These are phyloP conservation scores for Zygaena filipendulae DNA, from an alignment of 2,888 invertebrate species.

Conservation along the genomic window DNA sequence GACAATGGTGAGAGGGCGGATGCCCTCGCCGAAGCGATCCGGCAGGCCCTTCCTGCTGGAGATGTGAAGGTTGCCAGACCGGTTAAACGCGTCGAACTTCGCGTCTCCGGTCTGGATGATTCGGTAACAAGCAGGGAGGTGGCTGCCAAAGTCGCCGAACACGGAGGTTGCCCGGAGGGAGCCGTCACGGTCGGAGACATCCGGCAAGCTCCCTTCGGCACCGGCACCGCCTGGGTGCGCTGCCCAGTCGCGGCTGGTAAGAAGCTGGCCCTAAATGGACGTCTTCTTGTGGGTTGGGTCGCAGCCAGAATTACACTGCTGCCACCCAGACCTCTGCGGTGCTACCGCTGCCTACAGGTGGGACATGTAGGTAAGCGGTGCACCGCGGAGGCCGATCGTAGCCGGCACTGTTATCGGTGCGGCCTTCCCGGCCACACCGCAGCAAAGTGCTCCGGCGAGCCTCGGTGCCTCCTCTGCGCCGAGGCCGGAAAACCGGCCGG, in stretches of 20 bases:
- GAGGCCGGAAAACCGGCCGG: not conserved
- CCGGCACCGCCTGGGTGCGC: conserved; percentile 2
- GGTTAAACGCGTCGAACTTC: conserved; percentile 9
- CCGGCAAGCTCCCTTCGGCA: not conserved
- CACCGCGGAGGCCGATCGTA: conserved; percentile 2
- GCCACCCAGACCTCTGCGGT: conserved; percentile 6
- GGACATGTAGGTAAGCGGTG: conserved; percentile 11
- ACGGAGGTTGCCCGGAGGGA: conserved; percentile 3
- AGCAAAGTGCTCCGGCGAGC: not conserved
- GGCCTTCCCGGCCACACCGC: conserved; percentile 4
- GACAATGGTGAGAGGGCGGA: conserved; percentile 9
- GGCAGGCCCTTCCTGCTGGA: not conserved
- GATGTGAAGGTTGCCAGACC: conserved; percentile 10
- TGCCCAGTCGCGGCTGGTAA: conserved; percentile 14
- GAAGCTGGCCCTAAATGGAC: conserved; percentile 4
- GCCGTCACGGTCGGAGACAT: conserved; percentile 6
- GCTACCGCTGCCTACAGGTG: conserved; percentile 12
- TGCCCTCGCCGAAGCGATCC: conserved; percentile 9
- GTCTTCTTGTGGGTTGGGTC: conserved; percentile 14
- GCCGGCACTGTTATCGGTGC: conserved; percentile 8
- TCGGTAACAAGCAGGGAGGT: conserved; percentile 9
- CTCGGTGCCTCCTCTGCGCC: not conserved
- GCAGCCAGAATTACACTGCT: conserved; percentile 9
- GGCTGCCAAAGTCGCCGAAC: conserved; percentile 4
- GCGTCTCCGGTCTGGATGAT: conserved; percentile 15